A percentile compares a stretch with the other conserved stretches of the same genome.
phyloP scores from a whole-genome alignment of 2,113 vertebrate species.

The Indicator indicator region DNA sequence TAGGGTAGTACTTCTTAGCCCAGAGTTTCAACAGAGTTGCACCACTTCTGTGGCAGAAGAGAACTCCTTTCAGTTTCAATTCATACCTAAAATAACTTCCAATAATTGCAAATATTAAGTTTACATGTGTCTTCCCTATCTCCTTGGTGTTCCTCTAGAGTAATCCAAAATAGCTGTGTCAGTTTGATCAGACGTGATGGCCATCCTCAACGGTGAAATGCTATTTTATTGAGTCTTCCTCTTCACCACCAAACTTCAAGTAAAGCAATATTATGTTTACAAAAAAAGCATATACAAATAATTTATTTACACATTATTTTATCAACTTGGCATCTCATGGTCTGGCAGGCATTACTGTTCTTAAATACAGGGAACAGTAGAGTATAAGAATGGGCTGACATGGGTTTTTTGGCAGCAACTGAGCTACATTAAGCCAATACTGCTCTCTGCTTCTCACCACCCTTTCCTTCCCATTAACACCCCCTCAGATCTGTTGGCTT shows the following conservation, averaged over 20 bases:
- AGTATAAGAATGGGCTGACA: not conserved
- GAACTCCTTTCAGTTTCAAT: not conserved
- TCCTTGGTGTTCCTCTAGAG: not conserved
- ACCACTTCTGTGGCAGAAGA: not conserved
- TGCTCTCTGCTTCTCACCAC: accelerated
- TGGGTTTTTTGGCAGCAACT: not conserved
- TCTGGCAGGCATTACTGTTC: not conserved
- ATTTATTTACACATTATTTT: not conserved
- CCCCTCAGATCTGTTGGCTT: not conserved
- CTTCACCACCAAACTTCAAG: not conserved
- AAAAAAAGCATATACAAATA: not conserved
- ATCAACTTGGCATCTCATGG: not conserved
- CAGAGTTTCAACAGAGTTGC: not conserved
- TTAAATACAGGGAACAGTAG: not conserved
- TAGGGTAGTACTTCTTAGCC: not conserved
- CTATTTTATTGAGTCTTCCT: not conserved
- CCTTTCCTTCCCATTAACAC: not conserved
- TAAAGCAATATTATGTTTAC: not conserved
- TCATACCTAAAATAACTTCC: not conserved
- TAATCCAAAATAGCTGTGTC: not conserved
- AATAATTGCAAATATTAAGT: not conserved
- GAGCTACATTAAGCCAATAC: not conserved
- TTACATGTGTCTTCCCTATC: not conserved
- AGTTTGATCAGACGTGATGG: not conserved
- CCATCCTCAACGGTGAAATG: not conserved